Conservation (phyloP, 1,140 invertebrate species). For the Marisa cornuarietis region DNA sequence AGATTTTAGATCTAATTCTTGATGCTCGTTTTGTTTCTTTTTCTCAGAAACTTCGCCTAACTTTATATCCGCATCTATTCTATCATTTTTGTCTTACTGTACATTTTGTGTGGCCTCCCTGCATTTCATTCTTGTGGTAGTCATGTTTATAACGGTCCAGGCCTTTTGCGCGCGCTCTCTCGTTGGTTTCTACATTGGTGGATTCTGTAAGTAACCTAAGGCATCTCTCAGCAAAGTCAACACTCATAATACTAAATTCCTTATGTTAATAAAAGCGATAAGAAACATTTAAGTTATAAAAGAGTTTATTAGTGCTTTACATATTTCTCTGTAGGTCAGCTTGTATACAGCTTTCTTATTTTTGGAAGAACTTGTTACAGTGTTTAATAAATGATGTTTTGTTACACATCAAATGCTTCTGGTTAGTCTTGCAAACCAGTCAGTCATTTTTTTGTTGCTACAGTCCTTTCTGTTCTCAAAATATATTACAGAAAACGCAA, state of each 20-base stretch:
- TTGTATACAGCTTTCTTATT: neutral
- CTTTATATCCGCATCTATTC: too few relatives aligned
- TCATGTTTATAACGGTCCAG: too few relatives aligned
- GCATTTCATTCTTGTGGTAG: too few relatives aligned
- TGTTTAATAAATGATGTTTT: neutral
- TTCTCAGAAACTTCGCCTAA: too few relatives aligned
- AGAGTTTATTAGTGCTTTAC: neutral
- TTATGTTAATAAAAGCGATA: too few relatives aligned
- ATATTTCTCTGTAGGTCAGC: neutral
- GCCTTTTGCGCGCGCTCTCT: constrained; percentile 69
- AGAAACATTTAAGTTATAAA: neutral
- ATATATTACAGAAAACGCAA: too few relatives aligned
- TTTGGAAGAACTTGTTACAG: neutral
- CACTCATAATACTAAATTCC: neutral
- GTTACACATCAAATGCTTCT: neutral
- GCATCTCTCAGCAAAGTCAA: neutral
- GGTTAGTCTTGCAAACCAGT: neutral
- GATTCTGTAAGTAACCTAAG: constrained; percentile 66
- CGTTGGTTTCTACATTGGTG: constrained; percentile 68
- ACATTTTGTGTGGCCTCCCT: too few relatives aligned
- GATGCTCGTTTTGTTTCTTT: too few relatives aligned
- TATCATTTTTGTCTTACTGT: too few relatives aligned
- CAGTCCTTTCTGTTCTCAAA: neutral
- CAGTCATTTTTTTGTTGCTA: neutral
- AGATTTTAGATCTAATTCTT: too few relatives aligned